Percentiles rank a stretch among this genome's conserved stretches.
Conservation (phyloP, 2,113 vertebrate species). For the Nothocercus nigrocapillus region DNA sequence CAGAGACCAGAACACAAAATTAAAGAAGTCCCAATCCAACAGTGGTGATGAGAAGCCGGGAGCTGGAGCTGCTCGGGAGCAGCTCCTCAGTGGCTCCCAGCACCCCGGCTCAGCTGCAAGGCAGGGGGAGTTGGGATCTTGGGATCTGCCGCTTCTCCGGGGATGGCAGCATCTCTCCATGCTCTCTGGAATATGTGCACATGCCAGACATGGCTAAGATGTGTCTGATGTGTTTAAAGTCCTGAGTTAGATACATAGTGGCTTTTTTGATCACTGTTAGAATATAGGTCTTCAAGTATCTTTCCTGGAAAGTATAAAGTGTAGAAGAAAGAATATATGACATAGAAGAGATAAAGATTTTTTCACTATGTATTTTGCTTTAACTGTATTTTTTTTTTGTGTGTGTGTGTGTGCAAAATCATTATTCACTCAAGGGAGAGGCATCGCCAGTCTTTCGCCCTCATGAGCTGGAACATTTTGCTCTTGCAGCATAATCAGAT, state of each 20-base stretch:
- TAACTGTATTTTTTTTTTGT: neutral
- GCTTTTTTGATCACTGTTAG: neutral
- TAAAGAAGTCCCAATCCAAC: neutral
- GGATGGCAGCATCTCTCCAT: neutral
- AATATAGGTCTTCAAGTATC: neutral
- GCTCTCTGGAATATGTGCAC: neutral
- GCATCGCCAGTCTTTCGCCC: conserved; percentile 48
- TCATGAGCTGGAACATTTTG: conserved; percentile 68
- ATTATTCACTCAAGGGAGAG: conserved; percentile 55
- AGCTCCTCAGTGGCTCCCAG: neutral
- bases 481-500: conserved; percentile 70
- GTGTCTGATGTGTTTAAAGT: neutral
- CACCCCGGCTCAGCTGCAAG: neutral
- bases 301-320: neutral
- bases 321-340: neutral
- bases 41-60: neutral
- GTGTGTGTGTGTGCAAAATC: conserved; percentile 17
- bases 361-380: conserved; percentile 29
- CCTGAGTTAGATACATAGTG: neutral
- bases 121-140: neutral
- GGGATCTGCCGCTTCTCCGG: neutral
- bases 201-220: neutral
- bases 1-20: neutral
- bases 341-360: neutral
- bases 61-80: neutral